Conservation (phyloP, 2,113 vertebrate genomes). For the Anhinga rufa region DNA sequence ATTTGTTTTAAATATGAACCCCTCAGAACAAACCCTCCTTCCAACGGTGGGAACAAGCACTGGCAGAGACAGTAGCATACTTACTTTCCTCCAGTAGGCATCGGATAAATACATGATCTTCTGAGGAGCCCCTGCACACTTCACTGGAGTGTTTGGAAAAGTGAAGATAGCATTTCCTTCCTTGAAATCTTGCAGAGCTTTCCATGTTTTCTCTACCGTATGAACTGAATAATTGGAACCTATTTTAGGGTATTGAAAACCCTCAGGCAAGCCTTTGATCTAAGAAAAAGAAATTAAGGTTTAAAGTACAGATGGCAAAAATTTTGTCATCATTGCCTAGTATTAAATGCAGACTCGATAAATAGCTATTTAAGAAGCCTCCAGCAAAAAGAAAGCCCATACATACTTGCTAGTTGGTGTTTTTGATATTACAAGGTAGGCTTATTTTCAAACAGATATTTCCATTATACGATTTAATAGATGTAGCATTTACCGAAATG, state of each 20-base stretch:
- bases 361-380: neutral
- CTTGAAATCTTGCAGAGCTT: constrained; percentile 86
- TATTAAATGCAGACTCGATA: constrained; percentile 77
- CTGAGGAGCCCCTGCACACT: constrained; percentile 95
- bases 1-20: neutral
- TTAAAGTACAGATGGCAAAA: neutral
- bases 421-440: no score
- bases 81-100: constrained; percentile 87
- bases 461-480: neutral
- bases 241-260: constrained; percentile 86
- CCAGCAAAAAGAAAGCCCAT: neutral
- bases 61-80: neutral
- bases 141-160: constrained; percentile 91
- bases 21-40: neutral
- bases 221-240: constrained; percentile 92
- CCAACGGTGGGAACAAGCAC: neutral
- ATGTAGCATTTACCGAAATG: neutral
- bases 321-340: neutral
- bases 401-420: neutral
- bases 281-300: constrained; percentile 57
- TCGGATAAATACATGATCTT: constrained; percentile 98
- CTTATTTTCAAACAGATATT: neutral
- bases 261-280: constrained; percentile 96
- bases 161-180: constrained; percentile 94
- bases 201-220: constrained; percentile 96